Conservation (phyloP, 2,888 invertebrate species). For the Drosophila mulleri region DNA sequence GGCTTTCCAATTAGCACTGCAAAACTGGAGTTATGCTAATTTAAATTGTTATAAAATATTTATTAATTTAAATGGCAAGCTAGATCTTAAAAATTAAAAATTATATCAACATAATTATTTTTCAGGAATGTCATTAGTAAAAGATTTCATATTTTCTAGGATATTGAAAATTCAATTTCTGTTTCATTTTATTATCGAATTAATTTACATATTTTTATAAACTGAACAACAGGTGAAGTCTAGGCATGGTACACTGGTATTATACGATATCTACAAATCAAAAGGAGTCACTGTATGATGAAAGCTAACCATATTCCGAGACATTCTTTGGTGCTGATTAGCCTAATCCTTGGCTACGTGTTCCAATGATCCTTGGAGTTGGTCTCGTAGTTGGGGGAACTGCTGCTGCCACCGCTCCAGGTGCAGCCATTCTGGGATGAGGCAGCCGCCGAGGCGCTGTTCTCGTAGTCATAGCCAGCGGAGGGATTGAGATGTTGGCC, state of each 20-base stretch:
- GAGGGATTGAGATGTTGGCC: slow-evolving; percentile 28
- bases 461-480: slow-evolving; percentile 47
- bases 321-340: slow-evolving; percentile 40
- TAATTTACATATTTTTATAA: slow-evolving; percentile 8
- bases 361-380: slow-evolving; percentile 71
- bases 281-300: not conserved
- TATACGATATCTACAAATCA: slow-evolving; percentile 9
- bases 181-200: slow-evolving; percentile 1
- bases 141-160: not conserved
- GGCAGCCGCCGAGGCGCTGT: slow-evolving; percentile 46
- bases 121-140: too few species aligned
- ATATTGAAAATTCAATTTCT: not conserved
- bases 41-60: too few species aligned
- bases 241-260: slow-evolving; percentile 5
- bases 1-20: too few species aligned
- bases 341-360: slow-evolving; percentile 40
- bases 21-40: too few species aligned
- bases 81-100: too few species aligned
- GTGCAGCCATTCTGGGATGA: slow-evolving; percentile 65
- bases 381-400: slow-evolving; percentile 60
- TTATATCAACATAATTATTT: too few species aligned
- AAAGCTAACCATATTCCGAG: slow-evolving; percentile 6
- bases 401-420: slow-evolving; percentile 74
- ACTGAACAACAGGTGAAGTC: not conserved
- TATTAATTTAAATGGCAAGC: too few species aligned